These are phyloP conservation scores for Drosophila hamatofila DNA, from an alignment of 2,888 invertebrate species.

Conservation along the genomic window DNA sequence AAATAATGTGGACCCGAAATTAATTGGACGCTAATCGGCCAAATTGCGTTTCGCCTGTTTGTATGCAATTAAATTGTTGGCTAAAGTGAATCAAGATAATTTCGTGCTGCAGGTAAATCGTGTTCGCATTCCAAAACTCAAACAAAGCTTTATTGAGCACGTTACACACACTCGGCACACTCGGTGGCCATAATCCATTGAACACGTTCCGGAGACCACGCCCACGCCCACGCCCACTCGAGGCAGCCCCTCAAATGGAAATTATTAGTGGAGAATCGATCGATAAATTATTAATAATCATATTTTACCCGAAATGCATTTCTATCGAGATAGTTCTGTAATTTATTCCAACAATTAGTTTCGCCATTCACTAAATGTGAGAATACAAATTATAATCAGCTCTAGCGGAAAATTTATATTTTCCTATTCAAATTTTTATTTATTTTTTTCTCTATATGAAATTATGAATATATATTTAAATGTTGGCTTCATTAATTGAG, in stretches of 20 bases:
- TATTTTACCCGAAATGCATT: constrained; percentile 44
- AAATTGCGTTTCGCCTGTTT: constrained; percentile 40
- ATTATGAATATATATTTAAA: not conserved
- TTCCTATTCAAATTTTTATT: not conserved
- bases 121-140: not conserved
- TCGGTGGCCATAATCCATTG: constrained; percentile 1
- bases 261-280: constrained; percentile 4
- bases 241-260: not conserved
- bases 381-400: constrained; percentile 4
- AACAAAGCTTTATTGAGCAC: constrained; percentile 5
- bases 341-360: constrained; percentile 80
- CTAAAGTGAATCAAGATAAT: constrained; percentile 60
- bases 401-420: not conserved
- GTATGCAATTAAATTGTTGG: constrained; percentile 72
- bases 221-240: no score
- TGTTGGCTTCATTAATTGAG: not conserved
- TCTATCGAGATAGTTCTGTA: constrained; percentile 73
- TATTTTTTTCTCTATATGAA: not conserved
- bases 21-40: constrained; percentile 65
- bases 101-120: constrained; percentile 3
- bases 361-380: constrained; percentile 13
- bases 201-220: constrained; percentile 18
- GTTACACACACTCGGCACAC: constrained; percentile 1
- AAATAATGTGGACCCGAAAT: constrained; percentile 67
- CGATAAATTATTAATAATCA: constrained; percentile 11